Base-by-base conservation (phyloP, 2,888 invertebrate species). In the Romanomermis culicivorax region DNA sequence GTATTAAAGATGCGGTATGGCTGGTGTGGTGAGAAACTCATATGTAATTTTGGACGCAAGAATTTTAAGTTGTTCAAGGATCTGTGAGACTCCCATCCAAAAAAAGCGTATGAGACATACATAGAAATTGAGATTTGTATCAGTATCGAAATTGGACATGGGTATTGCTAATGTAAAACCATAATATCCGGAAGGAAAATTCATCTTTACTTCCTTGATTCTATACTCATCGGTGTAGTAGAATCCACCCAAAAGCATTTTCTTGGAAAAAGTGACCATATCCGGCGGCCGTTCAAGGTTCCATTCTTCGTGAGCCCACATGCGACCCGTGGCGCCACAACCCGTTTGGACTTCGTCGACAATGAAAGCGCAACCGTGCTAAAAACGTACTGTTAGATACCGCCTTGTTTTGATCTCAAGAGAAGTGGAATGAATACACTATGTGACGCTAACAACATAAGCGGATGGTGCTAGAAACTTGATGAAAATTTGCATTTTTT, bases 271-370 rank as follows among this genome's bases (percentile, higher is more conserved):
- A 0, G 88, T 87, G 2, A 97, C 85, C 42, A 93, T 70, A 68
- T 97, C 93, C 0, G 95, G 93, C 1, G 93, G 79, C 1, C 76
- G 70, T 1, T 80, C 78, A 53, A 97, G 74, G 63, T 84, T 74
- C 70, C 93, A 95, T 68, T 89, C 80, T 68, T 95, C 88, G 68
- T 91, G 84, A 59, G 86, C 86, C 97, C 95, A 97, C 78, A 91
- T 84, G 71, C 85, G 87, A 24, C 97, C 97, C 0, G 91, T 89
- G 0, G 85, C 80, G 0, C 95, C 95, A 56, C 89, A 84, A 1
- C 95, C 95, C 0, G 95, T 97, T 75, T 97, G 29, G 0, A 97
- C 95, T 72, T 97, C 97, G 71, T 97, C 95, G 1, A 95, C 79
- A 53, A 95, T 76, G 24, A 89, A 75, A 1, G 83, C 83, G 1